Base-by-base conservation (phyloP, 1,140 invertebrate genomes). In the Drosophila pruinosa region DNA sequence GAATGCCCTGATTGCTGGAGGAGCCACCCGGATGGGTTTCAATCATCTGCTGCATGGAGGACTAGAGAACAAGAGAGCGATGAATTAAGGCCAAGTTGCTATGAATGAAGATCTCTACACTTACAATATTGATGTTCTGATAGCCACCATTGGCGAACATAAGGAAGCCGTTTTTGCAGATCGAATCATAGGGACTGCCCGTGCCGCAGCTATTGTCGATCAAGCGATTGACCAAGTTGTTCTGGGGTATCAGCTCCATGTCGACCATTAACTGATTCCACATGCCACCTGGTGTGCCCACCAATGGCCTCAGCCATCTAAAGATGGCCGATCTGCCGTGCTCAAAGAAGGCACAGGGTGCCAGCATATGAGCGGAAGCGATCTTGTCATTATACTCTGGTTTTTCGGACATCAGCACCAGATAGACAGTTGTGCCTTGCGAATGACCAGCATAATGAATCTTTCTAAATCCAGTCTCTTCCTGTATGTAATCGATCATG, bases 401-500 rank as follows among this genome's bases (percentile, higher is more conserved):
- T 0, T 76, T 58, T 41, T 90, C 89, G 14, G 92, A 92, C 2
- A 92, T 59, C 89, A 94, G 89, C 0, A 93, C 92, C 22, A 92
- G 91, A 36, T 92, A 93, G 0, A 83, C 72, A 0, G 93, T 93
- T 2, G 93, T 94, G 14, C 95, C 96, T 54, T 94, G 94, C 0
- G 92, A 92, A 72, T 92, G 92, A 6, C 91, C 92, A 6, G 82
- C 72, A 50, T 91, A 95, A 70, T 88, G 7, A 71, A 70, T 15
- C 92, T 81, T 2, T 75, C 4, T 0, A 39, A 8, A 31, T 2
- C n/a, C 78, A 1, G 95, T 95, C n/a, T 41, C 58, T 0, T 90
- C 73, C 15, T 95, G 71, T 5, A 95, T 92, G 69, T 93, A 94
- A 71, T 95, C 93, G 6, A 97, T 93, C 89, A 94, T 93, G 1